Conservation (phyloP, 2,113 vertebrate genomes). For the Plecotus auritus region DNA sequence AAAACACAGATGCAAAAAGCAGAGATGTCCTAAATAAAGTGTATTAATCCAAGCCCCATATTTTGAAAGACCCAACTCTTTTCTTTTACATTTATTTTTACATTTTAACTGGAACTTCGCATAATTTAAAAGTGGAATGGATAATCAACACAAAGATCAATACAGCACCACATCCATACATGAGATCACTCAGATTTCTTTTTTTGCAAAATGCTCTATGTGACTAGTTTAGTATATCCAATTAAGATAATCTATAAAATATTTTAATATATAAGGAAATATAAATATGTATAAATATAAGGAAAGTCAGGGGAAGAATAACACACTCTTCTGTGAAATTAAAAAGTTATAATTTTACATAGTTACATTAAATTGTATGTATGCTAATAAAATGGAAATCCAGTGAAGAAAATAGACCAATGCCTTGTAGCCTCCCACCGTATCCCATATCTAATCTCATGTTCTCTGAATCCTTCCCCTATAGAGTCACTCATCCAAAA, state of each 20-base stretch:
- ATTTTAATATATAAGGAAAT: background rate
- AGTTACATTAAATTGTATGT: background rate
- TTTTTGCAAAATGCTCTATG: background rate
- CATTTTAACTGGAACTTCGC: constrained; percentile 40
- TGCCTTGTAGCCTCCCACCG: background rate
- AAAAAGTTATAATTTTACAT: background rate
- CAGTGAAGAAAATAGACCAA: background rate
- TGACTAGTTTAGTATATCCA: background rate
- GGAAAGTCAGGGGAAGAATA: background rate
- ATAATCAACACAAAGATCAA: constrained; percentile 47
- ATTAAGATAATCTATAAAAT: background rate
- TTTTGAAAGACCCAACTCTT: constrained; percentile 22
- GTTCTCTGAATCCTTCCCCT: background rate
- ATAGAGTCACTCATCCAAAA: background rate
- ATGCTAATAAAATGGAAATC: background rate
- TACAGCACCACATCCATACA: background rate
- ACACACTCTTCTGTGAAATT: background rate
- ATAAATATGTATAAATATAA: background rate
- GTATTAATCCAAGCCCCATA: background rate
- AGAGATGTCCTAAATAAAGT: constrained; percentile 26
- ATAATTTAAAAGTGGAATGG: constrained; percentile 29
- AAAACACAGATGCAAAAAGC: constrained; percentile 47
- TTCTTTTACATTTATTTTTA: constrained; percentile 30
- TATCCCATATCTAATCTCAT: background rate
- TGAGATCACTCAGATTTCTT: background rate